Evolutionary conservation across 1,140 invertebrate species (phyloP).

Genomic region (Leptinotarsa undecemlineata): DNA sequence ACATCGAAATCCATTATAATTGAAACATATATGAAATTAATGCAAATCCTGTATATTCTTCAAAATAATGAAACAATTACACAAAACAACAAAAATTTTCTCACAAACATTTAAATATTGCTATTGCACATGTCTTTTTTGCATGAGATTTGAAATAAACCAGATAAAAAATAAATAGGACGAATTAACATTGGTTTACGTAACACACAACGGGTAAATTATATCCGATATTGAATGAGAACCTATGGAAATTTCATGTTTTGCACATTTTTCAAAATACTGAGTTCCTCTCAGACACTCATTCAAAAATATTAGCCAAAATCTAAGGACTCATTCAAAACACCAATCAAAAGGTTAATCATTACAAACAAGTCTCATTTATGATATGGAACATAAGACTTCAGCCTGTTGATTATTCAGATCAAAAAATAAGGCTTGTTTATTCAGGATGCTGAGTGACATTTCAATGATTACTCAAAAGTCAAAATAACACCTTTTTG

Average conservation of each 20-base stretch:
- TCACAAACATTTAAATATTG: not conserved
- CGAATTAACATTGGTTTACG: not conserved
- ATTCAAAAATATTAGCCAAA: not conserved
- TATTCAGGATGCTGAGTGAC: not conserved
- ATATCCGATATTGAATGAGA: not conserved
- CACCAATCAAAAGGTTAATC: not conserved
- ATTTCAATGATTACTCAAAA: not conserved
- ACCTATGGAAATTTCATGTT: too few relatives aligned
- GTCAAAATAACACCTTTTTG: not conserved
- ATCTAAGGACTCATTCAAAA: not conserved
- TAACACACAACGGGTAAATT: slow-evolving; percentile 1
- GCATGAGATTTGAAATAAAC: not conserved
- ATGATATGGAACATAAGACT: not conserved
- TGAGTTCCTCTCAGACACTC: not conserved
- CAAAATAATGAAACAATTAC: not conserved
- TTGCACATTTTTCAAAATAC: not conserved
- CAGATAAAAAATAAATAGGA: not conserved
- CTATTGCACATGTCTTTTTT: slow-evolving; percentile 8
- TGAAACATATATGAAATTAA: too few relatives aligned
- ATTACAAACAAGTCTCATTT: not conserved
- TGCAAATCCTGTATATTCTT: not conserved
- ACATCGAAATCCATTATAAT: too few relatives aligned
- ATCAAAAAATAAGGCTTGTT: not conserved
- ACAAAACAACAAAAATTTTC: not conserved
- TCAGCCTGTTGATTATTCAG: not conserved